These are phyloP conservation scores for Cephus spinipes DNA, from an alignment of 2,888 invertebrate species.

Conservation along the genomic window DNA sequence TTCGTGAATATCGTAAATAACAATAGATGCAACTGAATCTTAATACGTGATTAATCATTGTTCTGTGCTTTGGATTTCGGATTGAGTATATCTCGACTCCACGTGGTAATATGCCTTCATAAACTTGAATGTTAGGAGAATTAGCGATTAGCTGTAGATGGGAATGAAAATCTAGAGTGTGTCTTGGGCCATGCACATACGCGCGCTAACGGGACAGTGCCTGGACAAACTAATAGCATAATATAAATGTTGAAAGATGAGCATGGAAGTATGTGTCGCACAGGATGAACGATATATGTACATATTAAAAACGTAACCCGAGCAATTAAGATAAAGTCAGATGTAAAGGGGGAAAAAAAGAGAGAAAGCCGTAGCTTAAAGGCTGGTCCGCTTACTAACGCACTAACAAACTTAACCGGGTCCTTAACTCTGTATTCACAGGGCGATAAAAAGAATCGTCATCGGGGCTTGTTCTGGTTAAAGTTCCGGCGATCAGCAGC, in stretches of 20 bases:
- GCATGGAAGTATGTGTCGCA: neutral
- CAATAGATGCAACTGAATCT: neutral
- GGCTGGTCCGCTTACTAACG: slow-evolving; percentile 22
- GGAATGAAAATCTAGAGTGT: too few relatives aligned
- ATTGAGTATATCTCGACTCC: slow-evolving; percentile 48
- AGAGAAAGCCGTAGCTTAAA: neutral
- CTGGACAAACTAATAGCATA: too few relatives aligned
- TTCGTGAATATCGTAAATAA: neutral
- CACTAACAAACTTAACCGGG: slow-evolving; percentile 27
- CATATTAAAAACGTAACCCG: neutral
- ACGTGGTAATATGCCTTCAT: slow-evolving; percentile 48
- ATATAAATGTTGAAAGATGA: too few relatives aligned
- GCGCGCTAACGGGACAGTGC: too few relatives aligned
- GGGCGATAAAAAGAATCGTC: slow-evolving; percentile 64
- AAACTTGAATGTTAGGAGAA: slow-evolving; percentile 29
- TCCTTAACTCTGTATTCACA: slow-evolving; percentile 34
- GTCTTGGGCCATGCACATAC: too few relatives aligned
- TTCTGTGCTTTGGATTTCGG: slow-evolving; percentile 44
- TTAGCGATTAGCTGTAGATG: slow-evolving; percentile 20
- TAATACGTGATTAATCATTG: slow-evolving; percentile 39
- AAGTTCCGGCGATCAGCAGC: slow-evolving; percentile 71
- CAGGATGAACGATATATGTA: neutral
- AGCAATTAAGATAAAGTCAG: neutral
- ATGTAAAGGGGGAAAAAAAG: neutral
- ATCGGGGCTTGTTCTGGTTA: slow-evolving; percentile 77